Conservation (phyloP, 2,888 invertebrate genomes). For the Biston betularia region DNA sequence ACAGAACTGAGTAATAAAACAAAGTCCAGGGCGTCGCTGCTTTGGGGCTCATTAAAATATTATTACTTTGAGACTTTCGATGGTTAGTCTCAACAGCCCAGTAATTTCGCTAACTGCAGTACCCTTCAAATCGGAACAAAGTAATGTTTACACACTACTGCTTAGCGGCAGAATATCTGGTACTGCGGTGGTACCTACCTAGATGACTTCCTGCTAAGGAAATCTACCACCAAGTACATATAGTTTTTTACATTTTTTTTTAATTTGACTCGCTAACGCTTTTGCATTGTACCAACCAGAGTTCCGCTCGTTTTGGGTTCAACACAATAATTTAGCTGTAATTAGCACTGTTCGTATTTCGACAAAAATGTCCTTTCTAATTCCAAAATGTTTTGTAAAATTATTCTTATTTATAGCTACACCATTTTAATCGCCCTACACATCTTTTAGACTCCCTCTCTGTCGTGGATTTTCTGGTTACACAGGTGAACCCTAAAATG, state of each 20-base stretch:
- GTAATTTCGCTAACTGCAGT: too few species aligned
- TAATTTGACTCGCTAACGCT: conserved; percentile 35
- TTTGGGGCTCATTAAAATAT: too few species aligned
- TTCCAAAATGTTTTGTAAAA: conserved; percentile 64
- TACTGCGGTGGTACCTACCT: too few species aligned
- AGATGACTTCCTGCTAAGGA: too few species aligned
- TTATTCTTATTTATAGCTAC: conserved; percentile 73
- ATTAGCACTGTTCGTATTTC: conserved; percentile 80
- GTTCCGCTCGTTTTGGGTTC: conserved; percentile 53
- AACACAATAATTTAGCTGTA: conserved; percentile 78
- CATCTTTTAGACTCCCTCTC: conserved; percentile 53
- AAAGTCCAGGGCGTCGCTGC: too few species aligned
- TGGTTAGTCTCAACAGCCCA: too few species aligned
- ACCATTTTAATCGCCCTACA: conserved; percentile 64
- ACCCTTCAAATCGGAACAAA: too few species aligned
- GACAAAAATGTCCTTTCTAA: conserved; percentile 76
- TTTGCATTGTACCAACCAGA: conserved; percentile 36
- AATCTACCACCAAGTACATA: too few species aligned
- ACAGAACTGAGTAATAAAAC: too few species aligned
- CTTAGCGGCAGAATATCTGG: too few species aligned
- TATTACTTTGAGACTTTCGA: too few species aligned
- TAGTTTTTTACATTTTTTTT: neutral
- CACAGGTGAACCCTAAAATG: conserved; percentile 37
- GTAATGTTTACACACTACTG: too few species aligned
- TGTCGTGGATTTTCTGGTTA: conserved; percentile 42